phyloP scores from a whole-genome alignment of 2,113 vertebrate species.

The Callionymus lyra region DNA sequence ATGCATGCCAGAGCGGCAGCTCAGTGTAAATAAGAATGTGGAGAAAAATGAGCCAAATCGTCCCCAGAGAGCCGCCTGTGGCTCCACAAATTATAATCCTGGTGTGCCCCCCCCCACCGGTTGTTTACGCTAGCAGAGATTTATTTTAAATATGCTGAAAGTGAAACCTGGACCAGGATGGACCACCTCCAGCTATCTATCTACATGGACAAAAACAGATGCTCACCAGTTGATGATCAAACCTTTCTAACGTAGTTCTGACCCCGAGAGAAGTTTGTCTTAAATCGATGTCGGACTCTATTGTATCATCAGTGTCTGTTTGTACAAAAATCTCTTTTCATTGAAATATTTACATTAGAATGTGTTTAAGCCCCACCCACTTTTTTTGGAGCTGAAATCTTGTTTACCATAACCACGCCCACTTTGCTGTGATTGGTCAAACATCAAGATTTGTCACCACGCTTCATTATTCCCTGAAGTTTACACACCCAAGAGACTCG shows the following conservation, averaged over 20 bases:
- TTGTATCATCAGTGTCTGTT: too few species aligned
- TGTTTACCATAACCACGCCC: too few species aligned
- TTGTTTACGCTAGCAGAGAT: slow-evolving; percentile 32
- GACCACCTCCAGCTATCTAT: slow-evolving; percentile 5
- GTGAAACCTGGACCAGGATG: slow-evolving; percentile 4
- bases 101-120: slow-evolving; percentile 10
- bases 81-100: slow-evolving; percentile 28
- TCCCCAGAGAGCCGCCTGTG: slow-evolving; percentile 11
- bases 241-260: slow-evolving; percentile 1
- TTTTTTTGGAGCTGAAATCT: too few species aligned
- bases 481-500: too few species aligned
- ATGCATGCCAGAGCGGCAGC: slow-evolving; percentile 44
- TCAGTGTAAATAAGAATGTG: slow-evolving; percentile 37
- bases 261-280: too few species aligned
- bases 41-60: slow-evolving; percentile 35
- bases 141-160: slow-evolving; percentile 26
- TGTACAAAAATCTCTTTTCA: too few species aligned
- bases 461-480: too few species aligned
- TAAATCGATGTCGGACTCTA: too few species aligned
- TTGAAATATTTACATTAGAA: too few species aligned
- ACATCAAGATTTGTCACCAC: too few species aligned
- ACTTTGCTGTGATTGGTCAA: too few species aligned
- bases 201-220: slow-evolving; percentile 29
- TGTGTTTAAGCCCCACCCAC: too few species aligned
- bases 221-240: slow-evolving; percentile 10